These are phyloP conservation scores for Atethmia centrago DNA, from an alignment of 2,888 invertebrate genomes.

Conservation along the genomic window DNA sequence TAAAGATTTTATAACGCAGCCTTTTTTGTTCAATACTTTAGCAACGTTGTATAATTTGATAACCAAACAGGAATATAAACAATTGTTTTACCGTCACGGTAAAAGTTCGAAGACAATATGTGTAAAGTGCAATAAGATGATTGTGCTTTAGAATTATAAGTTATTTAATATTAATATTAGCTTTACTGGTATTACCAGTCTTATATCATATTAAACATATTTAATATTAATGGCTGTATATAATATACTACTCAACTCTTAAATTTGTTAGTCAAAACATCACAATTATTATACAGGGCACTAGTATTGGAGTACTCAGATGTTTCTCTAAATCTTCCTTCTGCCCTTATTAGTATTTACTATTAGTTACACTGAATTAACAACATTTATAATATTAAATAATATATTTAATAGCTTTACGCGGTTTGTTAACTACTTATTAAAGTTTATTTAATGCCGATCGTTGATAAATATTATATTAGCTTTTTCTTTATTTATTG, in stretches of 20 bases:
- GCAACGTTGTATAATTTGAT: constrained; percentile 38
- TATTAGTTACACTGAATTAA: constrained; percentile 36
- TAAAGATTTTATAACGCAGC: constrained; percentile 61
- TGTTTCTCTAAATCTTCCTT: constrained; percentile 42
- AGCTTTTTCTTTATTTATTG: constrained; percentile 35
- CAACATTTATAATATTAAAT: constrained; percentile 36
- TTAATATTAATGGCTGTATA: constrained; percentile 59
- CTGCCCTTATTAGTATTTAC: constrained; percentile 37
- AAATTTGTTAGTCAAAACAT: constrained; percentile 59
- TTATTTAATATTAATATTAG: constrained; percentile 66
- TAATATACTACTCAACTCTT: constrained; percentile 52
- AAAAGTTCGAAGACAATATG: constrained; percentile 77
- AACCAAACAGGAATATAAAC: constrained; percentile 50
- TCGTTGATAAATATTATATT: constrained; percentile 44
- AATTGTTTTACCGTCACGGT: constrained; percentile 61
- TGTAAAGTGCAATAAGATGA: constrained; percentile 80
- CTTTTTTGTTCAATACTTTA: constrained; percentile 61
- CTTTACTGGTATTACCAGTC: constrained; percentile 71
- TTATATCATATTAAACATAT: constrained; percentile 66
- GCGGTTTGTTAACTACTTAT: constrained; percentile 70
- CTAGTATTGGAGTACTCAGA: constrained; percentile 51
- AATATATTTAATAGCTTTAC: constrained; percentile 60
- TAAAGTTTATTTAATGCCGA: constrained; percentile 59
- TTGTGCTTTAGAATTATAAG: constrained; percentile 77
- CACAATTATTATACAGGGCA: constrained; percentile 61